Base-by-base conservation (phyloP, 2,113 vertebrate species). In the Hemicordylus capensis region DNA sequence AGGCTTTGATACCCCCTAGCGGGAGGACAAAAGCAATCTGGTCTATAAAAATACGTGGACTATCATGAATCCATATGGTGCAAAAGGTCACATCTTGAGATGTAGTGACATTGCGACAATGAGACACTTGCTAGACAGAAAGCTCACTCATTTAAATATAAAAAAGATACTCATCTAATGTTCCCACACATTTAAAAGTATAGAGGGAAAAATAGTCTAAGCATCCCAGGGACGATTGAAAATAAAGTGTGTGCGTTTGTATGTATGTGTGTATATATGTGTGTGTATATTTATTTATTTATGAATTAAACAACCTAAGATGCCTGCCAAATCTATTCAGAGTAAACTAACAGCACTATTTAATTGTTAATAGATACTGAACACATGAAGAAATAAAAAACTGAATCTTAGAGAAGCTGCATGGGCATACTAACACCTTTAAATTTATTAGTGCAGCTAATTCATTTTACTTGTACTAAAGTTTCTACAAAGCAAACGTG, bases 101-200 rank as follows among this genome's bases (percentile, higher is more conserved):
- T 94, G 98, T 94, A 92, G 97, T 98, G 98, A 99, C 98, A 99
- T 97, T 97, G 98, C 97, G 97, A 99, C 98, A 99, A 99, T 98
- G 96, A 98, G 96, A 98, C 97, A 98, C 98, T 98, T 97, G 97
- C 93, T 95, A 98, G 96, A 96, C 97, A 97, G 96, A 97, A 96
- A 98, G 98, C 97, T 97, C 96, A 97, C 96, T 97, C 96, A 96
- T 98, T 98, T 98, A 97, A 97, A 96, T 97, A 95, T 97, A 97
- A 97, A 98, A 98, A 97, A 97, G 95, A 97, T 96, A 95, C 95
- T 94, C 96, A 97, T 97, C 96, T 97, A 96, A 96, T 98, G 98
- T 98, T 98, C 98, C 97, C 97, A 98, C 96, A 97, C 97, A 97
- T 97, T 97, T 98, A 97, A 94, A 94, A 95, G 93, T 91, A 91